Base-by-base conservation (phyloP, 2,797 vertebrate genomes). In the Cossypha polioptera region DNA sequence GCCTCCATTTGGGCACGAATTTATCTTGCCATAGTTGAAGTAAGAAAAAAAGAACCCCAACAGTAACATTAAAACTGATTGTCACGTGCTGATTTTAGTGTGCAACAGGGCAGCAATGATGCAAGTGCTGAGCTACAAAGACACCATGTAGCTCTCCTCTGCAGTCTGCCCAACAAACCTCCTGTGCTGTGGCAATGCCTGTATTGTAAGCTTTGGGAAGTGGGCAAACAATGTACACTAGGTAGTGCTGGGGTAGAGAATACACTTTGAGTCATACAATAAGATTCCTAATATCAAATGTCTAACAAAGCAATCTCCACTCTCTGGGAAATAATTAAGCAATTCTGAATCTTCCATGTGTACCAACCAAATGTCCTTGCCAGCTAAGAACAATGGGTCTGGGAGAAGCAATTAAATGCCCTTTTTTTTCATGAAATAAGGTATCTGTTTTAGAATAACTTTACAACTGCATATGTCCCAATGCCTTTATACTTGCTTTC, bases 51-150 rank as follows among this genome's bases (percentile, higher is more conserved):
- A 59, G 45, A 5, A 2, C 1, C 0, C 4, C 5, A 68, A 54
- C 26, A 66, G 20, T 25, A 77, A 80, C 28, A 71, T 47, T 78
- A 84, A 83, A 87, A 67, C 16, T 77, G 54, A 82, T 33, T 65
- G 33, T 38, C 48, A 45, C 2, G 18, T 33, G 65, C 57, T 45
- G 57, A 90, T 47, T 87, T 67, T 57, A 38, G 19, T 1, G 4
- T 31, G 40, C 21, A 43, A 73, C 5, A 63, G 29, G 48, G 55
- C 20, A 85, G 42, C 18, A n/a, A 18, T 9, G 16, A 47, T 40
- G 26, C 29, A 50, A 51, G 22, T 28, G 25, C 50, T 80, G 29
- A 58, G 38, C 38, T 50, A 24, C 28, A 59, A 59, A 45, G 45
- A 40, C 35, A 35, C 0, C 47, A 48, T 48, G 3, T 2, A 69